phyloP scores from a whole-genome alignment of 1,140 invertebrate genomes.

The Euura saliciscinereae region DNA sequence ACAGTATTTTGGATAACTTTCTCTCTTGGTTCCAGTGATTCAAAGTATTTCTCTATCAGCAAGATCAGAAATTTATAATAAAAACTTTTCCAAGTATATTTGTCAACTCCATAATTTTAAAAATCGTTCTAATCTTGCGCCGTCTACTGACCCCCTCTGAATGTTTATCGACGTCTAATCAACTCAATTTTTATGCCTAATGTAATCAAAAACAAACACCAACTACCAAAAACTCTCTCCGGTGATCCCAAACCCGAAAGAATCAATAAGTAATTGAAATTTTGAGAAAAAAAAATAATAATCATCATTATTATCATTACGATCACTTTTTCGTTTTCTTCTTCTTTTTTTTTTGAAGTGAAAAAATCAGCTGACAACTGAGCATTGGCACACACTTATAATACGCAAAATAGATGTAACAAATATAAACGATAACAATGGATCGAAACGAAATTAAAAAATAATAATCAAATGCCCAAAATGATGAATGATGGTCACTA shows the following conservation, averaged over 20 bases:
- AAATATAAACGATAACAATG: not conserved
- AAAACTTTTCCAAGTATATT: constrained; percentile 4
- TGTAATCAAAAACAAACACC: too few relatives aligned
- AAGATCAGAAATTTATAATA: not conserved
- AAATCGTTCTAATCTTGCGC: too few relatives aligned
- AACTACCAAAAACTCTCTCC: too few relatives aligned
- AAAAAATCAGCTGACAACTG: not conserved
- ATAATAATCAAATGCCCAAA: not conserved
- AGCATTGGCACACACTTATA: not conserved
- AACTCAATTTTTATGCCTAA: not conserved
- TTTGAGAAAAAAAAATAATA: not conserved
- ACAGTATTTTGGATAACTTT: not conserved
- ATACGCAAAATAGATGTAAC: not conserved
- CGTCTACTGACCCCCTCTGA: too few relatives aligned
- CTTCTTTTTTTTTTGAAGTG: not conserved
- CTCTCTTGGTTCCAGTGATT: not conserved
- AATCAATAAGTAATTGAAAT: too few relatives aligned
- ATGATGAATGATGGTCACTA: not conserved
- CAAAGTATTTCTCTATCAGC: not conserved
- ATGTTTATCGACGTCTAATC: not conserved
- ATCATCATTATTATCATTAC: not conserved
- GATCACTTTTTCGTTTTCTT: not conserved
- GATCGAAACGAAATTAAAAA: not conserved
- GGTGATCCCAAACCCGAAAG: too few relatives aligned
- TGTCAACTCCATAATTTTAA: not conserved